Evolutionary conservation across 2,888 invertebrate species (phyloP).

Genomic region (Galerucella calmariensis): DNA sequence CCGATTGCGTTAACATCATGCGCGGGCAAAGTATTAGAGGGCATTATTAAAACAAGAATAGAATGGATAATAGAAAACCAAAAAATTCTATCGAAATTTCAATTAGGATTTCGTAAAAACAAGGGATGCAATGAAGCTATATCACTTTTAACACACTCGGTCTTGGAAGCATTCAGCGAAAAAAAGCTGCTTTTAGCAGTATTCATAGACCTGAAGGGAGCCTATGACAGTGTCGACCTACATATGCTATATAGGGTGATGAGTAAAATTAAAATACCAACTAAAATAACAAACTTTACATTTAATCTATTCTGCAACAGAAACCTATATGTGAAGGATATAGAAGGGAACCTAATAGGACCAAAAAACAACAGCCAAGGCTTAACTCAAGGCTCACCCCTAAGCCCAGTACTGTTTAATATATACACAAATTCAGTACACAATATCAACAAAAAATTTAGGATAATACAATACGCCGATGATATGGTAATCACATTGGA

Average conservation of each 20-base stretch:
- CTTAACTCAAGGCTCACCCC: constrained; percentile 5
- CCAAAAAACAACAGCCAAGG: constrained; percentile 1
- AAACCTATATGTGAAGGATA: constrained; percentile 14
- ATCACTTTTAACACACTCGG: neutral
- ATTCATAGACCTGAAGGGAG: too few species aligned
- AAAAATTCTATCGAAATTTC: too few species aligned
- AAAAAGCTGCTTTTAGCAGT: neutral
- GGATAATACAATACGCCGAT: constrained; percentile 29
- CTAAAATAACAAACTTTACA: neutral
- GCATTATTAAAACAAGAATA: too few species aligned
- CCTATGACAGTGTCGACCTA: too few species aligned
- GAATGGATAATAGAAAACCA: too few species aligned
- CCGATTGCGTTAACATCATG: too few species aligned
- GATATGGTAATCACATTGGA: constrained; percentile 17
- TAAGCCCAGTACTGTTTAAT: constrained; percentile 7
- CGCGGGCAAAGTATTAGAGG: too few species aligned
- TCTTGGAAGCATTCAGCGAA: neutral
- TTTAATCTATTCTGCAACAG: constrained; percentile 12
- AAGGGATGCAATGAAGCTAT: too few species aligned
- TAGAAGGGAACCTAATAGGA: constrained; percentile 7
- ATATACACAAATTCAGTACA: constrained; percentile 8
- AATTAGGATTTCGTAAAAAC: too few species aligned
- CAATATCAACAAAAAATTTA: neutral
- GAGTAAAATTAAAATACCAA: constrained; percentile 5
- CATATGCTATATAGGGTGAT: too few species aligned